phyloP scores from a whole-genome alignment of 23 tunicate genomes.

The Clavelina lepadiformis region DNA sequence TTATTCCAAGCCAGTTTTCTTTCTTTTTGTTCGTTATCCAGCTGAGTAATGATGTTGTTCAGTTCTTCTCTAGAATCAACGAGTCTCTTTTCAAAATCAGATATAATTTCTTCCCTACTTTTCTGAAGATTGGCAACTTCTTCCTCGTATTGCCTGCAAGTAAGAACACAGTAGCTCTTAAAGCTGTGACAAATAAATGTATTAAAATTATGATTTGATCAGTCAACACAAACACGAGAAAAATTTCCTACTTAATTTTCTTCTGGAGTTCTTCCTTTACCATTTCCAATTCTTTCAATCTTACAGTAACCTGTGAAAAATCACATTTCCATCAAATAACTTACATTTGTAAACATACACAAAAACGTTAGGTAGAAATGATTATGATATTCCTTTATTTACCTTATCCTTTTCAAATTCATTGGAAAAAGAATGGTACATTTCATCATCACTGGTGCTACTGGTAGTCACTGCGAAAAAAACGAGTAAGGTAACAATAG shows the following conservation, averaged over 20 bases:
- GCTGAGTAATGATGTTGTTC: slow-evolving; percentile 41
- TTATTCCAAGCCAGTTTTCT: slow-evolving; percentile 42
- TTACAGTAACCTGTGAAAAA: slow-evolving; percentile 1
- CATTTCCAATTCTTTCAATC: slow-evolving; percentile 14
- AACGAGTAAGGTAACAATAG: slow-evolving; percentile 7
- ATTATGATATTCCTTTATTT: too few species aligned
- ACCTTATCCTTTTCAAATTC: slow-evolving; percentile 39
- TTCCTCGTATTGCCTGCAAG: slow-evolving; percentile 37
- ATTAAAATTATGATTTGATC: too few species aligned
- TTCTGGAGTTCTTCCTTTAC: slow-evolving; percentile 23
- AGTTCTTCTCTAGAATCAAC: slow-evolving; percentile 34
- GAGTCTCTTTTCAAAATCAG: slow-evolving; percentile 50
- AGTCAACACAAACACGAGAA: too few species aligned
- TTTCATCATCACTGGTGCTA: slow-evolving; percentile 62
- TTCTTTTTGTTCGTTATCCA: slow-evolving; percentile 57
- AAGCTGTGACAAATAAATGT: too few species aligned
- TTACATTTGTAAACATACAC: background rate
- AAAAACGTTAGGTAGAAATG: too few species aligned
- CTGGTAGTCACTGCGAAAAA: slow-evolving; percentile 16
- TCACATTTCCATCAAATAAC: background rate
- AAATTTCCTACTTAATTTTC: slow-evolving; percentile 20
- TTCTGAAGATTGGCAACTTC: slow-evolving; percentile 14
- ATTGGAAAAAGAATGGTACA: slow-evolving; percentile 66
- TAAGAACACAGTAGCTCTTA: too few species aligned
- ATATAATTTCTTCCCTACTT: slow-evolving; percentile 15